Evolutionary conservation across 1,140 invertebrate species (phyloP).

Genomic region (roundworm (Caenorhabditis elegans)): WBcel235 BX284602.5:14969001-14969500

Average conservation of each 20-base stretch:
- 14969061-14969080: not conserved
- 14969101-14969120: not conserved
- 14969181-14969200: not conserved
- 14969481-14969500: too few species aligned
- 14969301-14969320: not conserved
- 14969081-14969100: slow-evolving; percentile 17
- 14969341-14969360: not conserved
- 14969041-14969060: not conserved
- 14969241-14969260: not conserved
- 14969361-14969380: too few species aligned
- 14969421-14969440: not conserved
- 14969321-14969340: slow-evolving; percentile 3
- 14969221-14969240: not conserved
- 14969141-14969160: not conserved
- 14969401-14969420: not conserved
- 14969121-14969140: not conserved
- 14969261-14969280: not conserved
- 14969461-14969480: too few species aligned
- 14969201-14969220: not conserved
- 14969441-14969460: too few species aligned
- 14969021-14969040: not conserved
- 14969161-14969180: not conserved
- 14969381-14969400: not conserved
- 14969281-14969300: not conserved
- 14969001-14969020: slow-evolving; percentile 2